phyloP scores from a whole-genome alignment of 2,888 invertebrate species.

The Synergus laeviventris region DNA sequence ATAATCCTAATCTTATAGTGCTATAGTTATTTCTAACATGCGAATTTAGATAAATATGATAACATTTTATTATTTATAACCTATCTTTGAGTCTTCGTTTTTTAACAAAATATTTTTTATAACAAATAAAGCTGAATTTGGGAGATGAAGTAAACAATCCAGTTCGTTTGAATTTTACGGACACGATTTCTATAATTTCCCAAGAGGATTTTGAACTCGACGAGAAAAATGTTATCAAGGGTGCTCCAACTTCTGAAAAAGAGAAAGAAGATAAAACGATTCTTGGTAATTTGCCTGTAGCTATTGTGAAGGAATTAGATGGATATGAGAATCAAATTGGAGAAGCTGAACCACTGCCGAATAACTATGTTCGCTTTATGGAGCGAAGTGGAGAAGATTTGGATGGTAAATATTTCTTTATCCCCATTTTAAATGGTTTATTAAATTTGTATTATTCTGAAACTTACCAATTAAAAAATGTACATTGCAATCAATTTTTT shows the following conservation, averaged over 20 bases:
- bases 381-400: slow-evolving; percentile 96
- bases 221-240: slow-evolving; percentile 59
- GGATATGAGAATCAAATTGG: slow-evolving; percentile 72
- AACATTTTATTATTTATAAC: not conserved
- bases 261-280: slow-evolving; percentile 72
- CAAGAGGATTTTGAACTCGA: slow-evolving; percentile 79
- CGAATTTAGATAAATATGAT: not conserved
- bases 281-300: slow-evolving; percentile 68
- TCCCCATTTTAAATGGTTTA: not conserved
- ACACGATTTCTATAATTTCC: slow-evolving; percentile 83
- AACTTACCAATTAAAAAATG: not conserved
- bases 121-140: slow-evolving; percentile 55
- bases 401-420: slow-evolving; percentile 83
- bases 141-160: slow-evolving; percentile 73
- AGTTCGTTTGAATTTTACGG: slow-evolving; percentile 78
- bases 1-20: not conserved
- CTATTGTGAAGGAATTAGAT: slow-evolving; percentile 70
- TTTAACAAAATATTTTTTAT: slow-evolving; percentile 54
- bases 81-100: not conserved
- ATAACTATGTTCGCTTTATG: slow-evolving; percentile 94
- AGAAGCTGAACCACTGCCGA: slow-evolving; percentile 89
- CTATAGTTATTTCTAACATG: not conserved
- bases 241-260: slow-evolving; percentile 62
- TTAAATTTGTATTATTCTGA: slow-evolving; percentile 29
- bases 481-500: too few species aligned